phyloP scores from a whole-genome alignment of 2,888 invertebrate genomes.

The Seira sanloemensis region DNA sequence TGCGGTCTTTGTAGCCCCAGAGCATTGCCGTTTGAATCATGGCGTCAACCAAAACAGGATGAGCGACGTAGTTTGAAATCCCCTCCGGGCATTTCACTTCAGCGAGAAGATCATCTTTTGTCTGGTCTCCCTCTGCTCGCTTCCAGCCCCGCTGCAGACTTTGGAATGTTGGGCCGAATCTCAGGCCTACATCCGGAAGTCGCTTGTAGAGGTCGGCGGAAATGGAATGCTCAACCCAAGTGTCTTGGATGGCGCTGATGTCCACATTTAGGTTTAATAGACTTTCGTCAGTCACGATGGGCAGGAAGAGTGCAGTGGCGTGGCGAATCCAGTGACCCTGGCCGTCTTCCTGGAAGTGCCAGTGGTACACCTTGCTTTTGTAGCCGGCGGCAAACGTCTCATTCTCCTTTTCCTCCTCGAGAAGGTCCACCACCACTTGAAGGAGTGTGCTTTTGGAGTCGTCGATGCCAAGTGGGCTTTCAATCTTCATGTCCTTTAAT shows the following conservation, averaged over 20 bases:
- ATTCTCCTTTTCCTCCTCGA: no score
- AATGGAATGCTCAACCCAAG: conserved; percentile 23
- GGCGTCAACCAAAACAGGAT: conserved; percentile 61
- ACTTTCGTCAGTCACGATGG: conserved; percentile 37
- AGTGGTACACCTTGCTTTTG: conserved; percentile 48
- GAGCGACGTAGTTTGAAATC: conserved; percentile 49
- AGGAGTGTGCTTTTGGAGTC: conserved; percentile 11
- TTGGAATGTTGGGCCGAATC: conserved; percentile 48
- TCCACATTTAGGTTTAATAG: not conserved
- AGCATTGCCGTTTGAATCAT: conserved; percentile 63
- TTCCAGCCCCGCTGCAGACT: conserved; percentile 43
- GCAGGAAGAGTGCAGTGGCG: conserved; percentile 39
- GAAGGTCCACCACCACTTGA: conserved; percentile 48
- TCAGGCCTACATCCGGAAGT: conserved; percentile 43
- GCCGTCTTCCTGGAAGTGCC: conserved; percentile 31
- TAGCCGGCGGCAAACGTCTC: conserved; percentile 37
- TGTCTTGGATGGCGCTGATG: conserved; percentile 21
- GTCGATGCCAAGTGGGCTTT: conserved; percentile 19
- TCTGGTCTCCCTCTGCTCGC: conserved; percentile 30
- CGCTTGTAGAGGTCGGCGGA: conserved; percentile 40
- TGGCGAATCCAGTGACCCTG: conserved; percentile 38
- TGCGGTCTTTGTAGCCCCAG: conserved; percentile 28
- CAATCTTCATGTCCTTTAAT: conserved; percentile 25
- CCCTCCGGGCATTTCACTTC: conserved; percentile 35
- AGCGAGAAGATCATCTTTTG: conserved; percentile 13